Percentiles rank a stretch among this genome's conserved stretches.
Conservation (phyloP, 1,140 invertebrate genomes). For the Drosophila guanche region DNA sequence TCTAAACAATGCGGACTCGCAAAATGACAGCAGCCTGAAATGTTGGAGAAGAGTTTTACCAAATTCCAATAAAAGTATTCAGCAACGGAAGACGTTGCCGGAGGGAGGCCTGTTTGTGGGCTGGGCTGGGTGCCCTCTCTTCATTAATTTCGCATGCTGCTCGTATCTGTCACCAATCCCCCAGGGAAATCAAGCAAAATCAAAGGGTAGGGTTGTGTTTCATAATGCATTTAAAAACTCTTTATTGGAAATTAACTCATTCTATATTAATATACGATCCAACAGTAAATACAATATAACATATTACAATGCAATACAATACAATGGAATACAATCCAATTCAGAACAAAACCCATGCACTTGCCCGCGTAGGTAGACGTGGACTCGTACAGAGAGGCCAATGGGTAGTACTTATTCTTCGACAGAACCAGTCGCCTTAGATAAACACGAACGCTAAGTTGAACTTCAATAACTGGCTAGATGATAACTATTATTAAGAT, state of each 20-base stretch:
- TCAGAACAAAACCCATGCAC: slow-evolving; percentile 17
- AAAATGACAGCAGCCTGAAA: slow-evolving; percentile 70
- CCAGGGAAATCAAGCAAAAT: background rate
- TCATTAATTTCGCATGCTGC: slow-evolving; percentile 2
- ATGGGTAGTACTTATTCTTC: slow-evolving; percentile 7
- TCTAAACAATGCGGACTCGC: slow-evolving; percentile 70
- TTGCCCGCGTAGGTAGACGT: slow-evolving; percentile 2
- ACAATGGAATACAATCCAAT: slow-evolving; percentile 49
- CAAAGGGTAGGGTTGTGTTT: slow-evolving; percentile 7
- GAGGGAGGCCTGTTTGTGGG: slow-evolving; percentile 2
- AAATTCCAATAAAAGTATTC: slow-evolving; percentile 60
- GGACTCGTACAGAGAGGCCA: slow-evolving; percentile 18
- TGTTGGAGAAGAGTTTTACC: slow-evolving; percentile 67
- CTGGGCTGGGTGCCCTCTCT: no score
- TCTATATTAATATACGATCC: slow-evolving; percentile 81
- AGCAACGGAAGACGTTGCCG: slow-evolving; percentile 6
- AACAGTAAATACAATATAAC: slow-evolving; percentile 82
- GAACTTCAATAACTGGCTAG: slow-evolving; percentile 55
- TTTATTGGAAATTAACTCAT: slow-evolving; percentile 76
- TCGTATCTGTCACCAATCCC: background rate
- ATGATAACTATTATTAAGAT: slow-evolving; percentile 45
- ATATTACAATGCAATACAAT: slow-evolving; percentile 76
- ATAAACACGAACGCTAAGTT: slow-evolving; percentile 31
- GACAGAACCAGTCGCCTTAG: slow-evolving; percentile 18
- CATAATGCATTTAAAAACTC: slow-evolving; percentile 71